Conservation (phyloP, 2,113 vertebrate genomes). For the Ctenomys sociabilis region DNA sequence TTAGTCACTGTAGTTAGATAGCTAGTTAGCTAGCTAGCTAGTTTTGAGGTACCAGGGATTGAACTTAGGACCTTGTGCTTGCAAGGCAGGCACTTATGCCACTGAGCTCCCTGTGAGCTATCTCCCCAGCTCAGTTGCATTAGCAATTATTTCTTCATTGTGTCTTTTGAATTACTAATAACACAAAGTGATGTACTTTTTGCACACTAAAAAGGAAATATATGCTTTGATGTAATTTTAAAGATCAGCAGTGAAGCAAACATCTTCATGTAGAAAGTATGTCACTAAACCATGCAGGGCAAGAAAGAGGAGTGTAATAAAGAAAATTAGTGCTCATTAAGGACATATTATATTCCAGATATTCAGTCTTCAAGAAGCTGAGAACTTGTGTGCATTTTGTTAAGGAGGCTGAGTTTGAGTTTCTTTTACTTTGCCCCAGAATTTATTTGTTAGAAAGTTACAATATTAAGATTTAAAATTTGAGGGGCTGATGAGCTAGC, state of each 20-base stretch:
- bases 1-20: background rate
- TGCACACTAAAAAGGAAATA: background rate
- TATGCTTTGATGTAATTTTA: background rate
- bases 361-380: background rate
- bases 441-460: background rate
- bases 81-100: too few species aligned
- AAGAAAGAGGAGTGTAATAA: background rate
- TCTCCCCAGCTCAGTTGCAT: too few species aligned
- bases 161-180: slow-evolving; percentile 42
- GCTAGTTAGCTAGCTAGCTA: too few species aligned
- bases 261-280: background rate
- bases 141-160: slow-evolving; percentile 32
- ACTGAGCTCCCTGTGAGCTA: too few species aligned
- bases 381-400: background rate
- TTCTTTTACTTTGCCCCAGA: background rate
- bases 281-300: background rate
- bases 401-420: background rate
- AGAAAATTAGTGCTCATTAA: background rate
- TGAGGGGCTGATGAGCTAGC: too few species aligned
- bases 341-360: background rate
- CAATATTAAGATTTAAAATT: background rate
- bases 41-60: too few species aligned
- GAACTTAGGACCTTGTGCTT: too few species aligned
- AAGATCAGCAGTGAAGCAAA: background rate
- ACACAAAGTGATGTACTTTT: background rate